A percentile compares a stretch with the other conserved stretches of the same genome.
These are phyloP conservation scores for Neocloeon triangulifer DNA, from an alignment of 1,140 invertebrate genomes.

Conservation along the genomic window DNA sequence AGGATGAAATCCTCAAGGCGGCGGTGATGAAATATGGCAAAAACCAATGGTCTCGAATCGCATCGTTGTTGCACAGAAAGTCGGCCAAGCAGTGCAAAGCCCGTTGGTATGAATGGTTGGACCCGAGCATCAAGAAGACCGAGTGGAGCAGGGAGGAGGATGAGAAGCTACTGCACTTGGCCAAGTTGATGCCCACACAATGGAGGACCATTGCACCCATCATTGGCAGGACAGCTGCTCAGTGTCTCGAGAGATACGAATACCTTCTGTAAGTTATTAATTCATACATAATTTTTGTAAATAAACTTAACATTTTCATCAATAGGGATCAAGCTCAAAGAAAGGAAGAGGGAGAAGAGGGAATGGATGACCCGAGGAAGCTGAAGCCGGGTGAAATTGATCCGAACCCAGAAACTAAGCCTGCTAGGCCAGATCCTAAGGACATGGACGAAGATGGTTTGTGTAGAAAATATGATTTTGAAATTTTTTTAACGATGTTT, in stretches of 20 bases:
- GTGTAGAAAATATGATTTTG: not conserved
- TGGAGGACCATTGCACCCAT: slow-evolving; percentile 99
- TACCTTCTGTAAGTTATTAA: slow-evolving; percentile 58
- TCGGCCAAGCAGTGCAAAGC: slow-evolving; percentile 99
- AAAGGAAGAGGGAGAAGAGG: slow-evolving; percentile 85
- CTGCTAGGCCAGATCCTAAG: slow-evolving; percentile 95
- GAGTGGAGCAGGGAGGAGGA: slow-evolving; percentile 99
- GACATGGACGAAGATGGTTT: slow-evolving; percentile 99
- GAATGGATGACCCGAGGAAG: slow-evolving; percentile 83
- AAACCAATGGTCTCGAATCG: slow-evolving; percentile 99
- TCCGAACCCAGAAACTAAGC: slow-evolving; percentile 98
- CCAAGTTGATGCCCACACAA: slow-evolving; percentile 98
- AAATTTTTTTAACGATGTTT: slow-evolving; percentile 5
- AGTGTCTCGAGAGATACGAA: slow-evolving; percentile 95
- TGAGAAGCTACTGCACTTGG: slow-evolving; percentile 92
- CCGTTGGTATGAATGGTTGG: slow-evolving; percentile 98
- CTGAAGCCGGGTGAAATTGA: slow-evolving; percentile 98
- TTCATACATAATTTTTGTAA: not conserved
- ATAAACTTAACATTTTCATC: slow-evolving; percentile 9
- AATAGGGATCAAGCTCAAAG: slow-evolving; percentile 98
- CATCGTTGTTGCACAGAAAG: slow-evolving; percentile 92
- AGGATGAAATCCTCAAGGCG: slow-evolving; percentile 99
- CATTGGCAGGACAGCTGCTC: slow-evolving; percentile 92
- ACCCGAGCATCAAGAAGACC: slow-evolving; percentile 99
- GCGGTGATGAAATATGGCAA: slow-evolving; percentile 99